A percentile compares a stretch with the other conserved stretches of the same genome.
phyloP scores from a whole-genome alignment of 2,797 vertebrate species.

The Megalops cyprinoides region DNA sequence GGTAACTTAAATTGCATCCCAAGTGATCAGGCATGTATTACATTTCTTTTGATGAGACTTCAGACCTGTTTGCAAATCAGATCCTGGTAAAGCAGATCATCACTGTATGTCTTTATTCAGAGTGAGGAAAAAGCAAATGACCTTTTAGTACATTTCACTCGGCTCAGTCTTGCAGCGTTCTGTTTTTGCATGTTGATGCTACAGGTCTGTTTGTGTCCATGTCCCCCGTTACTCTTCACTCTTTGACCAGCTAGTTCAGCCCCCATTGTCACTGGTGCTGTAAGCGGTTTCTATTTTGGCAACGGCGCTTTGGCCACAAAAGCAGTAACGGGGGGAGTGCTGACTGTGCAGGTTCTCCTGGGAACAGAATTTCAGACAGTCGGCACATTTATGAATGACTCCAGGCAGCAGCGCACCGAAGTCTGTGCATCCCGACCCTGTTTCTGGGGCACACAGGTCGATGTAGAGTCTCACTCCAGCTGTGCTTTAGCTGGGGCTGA shows the following conservation, averaged over 20 bases:
- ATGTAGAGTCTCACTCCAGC: not conserved
- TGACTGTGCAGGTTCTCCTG: slow-evolving; percentile 46
- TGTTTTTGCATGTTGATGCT: not conserved
- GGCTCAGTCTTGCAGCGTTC: not conserved
- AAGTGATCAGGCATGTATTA: not conserved
- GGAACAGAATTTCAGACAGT: slow-evolving; percentile 45
- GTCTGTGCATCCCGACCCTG: not conserved
- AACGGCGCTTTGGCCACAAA: slow-evolving; percentile 54
- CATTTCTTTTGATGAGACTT: not conserved
- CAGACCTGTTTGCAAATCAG: too few species aligned
- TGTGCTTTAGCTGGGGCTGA: not conserved
- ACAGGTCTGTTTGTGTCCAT: not conserved
- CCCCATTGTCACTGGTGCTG: slow-evolving; percentile 44
- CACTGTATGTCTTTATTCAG: not conserved
- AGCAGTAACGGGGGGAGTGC: slow-evolving; percentile 58
- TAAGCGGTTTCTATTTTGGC: slow-evolving; percentile 58
- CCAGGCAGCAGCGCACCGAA: not conserved
- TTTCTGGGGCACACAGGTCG: not conserved
- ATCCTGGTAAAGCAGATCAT: not conserved
- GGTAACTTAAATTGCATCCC: not conserved
- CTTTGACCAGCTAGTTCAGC: slow-evolving; percentile 23
- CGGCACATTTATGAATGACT: slow-evolving; percentile 41
- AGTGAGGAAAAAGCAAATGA: not conserved
- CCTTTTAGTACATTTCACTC: not conserved
- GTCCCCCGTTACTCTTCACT: not conserved